Evolutionary conservation across 2,888 invertebrate species (phyloP), one percentile per base, ranked within the genome.

Genomic region (Strigamia crassipes): DNA sequence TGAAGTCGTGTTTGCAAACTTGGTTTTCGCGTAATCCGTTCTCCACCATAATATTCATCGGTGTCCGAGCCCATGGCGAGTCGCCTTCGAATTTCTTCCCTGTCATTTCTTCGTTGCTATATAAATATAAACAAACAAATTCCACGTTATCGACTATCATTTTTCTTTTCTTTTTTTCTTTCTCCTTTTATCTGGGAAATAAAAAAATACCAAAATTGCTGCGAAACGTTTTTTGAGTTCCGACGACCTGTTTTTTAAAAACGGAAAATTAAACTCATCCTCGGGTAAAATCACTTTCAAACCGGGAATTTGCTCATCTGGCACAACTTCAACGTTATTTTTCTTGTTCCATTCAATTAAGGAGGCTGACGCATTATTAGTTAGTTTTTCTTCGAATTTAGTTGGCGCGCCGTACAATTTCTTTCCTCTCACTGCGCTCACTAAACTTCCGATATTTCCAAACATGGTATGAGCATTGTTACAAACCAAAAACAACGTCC

Each of bases 51-150:
- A 86, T 92, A 92, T 85, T 93, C 93, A 85, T 95, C 95, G 81
- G 90, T 90, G 85, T 94, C 94, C 81, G 92, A 91, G 18, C 94
- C 95, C 93, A 94, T 94, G 0, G 96, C 96, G 87, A 97, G 89
- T 83, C 96, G 91, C 85, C 93, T 91, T 12, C 96, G 92, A 85
- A 97, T 96, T 89, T 96, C 96, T 89, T 97, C 96, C 82, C 96
- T 91, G 87, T 96, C 96, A 91, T 94, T 96, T 86, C 94, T 92
- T 88, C 95, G 93, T 93, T 96, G 90, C 83, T 92, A 86, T 83
- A 85, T 86, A 84, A 83, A 77, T 27, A 73, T 15, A 73, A 78
- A 31, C 38, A 15, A 15, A 31, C 61, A 18, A 23, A 18, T 61
- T 21, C 2, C 5, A 61, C 10, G 12, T 21, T 0, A 61, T 2